A percentile compares a stretch with the other conserved stretches of the same genome.
phyloP scores from a whole-genome alignment of 2,797 vertebrate genomes.

The Novumbra hubbsi region DNA sequence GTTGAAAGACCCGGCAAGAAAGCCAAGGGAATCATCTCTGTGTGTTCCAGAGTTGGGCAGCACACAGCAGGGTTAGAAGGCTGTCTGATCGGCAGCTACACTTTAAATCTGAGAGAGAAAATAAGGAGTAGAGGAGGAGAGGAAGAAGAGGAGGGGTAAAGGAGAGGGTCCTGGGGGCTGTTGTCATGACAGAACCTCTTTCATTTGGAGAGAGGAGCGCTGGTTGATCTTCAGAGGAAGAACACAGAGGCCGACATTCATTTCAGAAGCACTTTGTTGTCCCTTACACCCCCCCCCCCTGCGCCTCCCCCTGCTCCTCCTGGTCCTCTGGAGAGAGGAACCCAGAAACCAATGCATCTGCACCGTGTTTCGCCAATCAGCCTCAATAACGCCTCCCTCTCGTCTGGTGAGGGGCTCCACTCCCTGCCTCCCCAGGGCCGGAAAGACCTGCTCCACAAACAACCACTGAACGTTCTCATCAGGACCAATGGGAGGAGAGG shows the following conservation, averaged over 20 bases:
- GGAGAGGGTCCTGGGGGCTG: conserved; percentile 32
- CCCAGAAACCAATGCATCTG: conserved; percentile 40
- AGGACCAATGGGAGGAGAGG: conserved; percentile 10
- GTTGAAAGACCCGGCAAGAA: conserved; percentile 10
- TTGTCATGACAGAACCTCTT: conserved; percentile 56
- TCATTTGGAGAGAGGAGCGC: conserved; percentile 55
- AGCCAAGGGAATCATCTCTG: not conserved
- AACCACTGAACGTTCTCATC: conserved; percentile 10
- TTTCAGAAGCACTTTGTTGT: conserved; percentile 66
- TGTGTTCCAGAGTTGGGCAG: not conserved
- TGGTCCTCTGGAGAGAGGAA: conserved; percentile 2
- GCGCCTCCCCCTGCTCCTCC: not conserved
- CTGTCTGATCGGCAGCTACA: too few species aligned
- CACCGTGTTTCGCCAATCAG: conserved; percentile 51
- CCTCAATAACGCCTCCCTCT: conserved; percentile 54
- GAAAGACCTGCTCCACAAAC: not conserved
- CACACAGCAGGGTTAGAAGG: not conserved
- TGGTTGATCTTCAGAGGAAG: conserved; percentile 47
- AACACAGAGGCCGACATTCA: conserved; percentile 56
- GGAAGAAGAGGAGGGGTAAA: conserved; percentile 22
- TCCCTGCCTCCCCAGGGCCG: conserved; percentile 26
- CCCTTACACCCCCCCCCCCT: conserved; percentile 35
- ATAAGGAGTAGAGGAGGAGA: conserved; percentile 27
- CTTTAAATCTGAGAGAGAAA: not conserved
- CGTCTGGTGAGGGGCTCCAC: conserved; percentile 40